Evolutionary conservation across 2,888 invertebrate species (phyloP).

Genomic region (Dryococelus australis): DNA sequence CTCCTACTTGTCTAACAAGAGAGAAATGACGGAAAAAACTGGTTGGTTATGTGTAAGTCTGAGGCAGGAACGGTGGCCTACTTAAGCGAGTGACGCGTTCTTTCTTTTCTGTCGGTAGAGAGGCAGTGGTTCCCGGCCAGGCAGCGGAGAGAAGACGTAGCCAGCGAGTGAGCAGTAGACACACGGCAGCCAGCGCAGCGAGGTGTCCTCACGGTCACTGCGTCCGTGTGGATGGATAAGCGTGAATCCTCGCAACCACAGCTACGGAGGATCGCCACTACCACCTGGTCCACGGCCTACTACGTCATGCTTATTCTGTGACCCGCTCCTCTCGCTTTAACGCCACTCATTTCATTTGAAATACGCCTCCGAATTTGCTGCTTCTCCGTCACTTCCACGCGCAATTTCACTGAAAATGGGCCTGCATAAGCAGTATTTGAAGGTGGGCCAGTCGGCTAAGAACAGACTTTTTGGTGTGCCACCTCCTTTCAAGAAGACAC

Average conservation of each 20-base stretch:
- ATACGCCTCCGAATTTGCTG: no score
- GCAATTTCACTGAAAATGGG: conserved; percentile 33
- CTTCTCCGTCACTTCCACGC: no score
- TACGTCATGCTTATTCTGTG: not conserved
- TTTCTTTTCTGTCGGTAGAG: not conserved
- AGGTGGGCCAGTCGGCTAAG: conserved; percentile 76
- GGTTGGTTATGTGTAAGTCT: conserved; percentile 3
- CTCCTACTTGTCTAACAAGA: not conserved
- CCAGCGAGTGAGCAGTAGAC: not conserved
- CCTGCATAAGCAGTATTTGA: conserved; percentile 75
- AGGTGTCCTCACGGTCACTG: not conserved
- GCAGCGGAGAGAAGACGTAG: not conserved
- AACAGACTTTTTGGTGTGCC: conserved; percentile 75
- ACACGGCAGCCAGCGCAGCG: not conserved
- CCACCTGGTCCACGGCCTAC: not conserved
- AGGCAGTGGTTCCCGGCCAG: not conserved
- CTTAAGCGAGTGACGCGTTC: conserved; percentile 2
- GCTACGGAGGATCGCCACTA: not conserved
- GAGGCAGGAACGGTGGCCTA: not conserved
- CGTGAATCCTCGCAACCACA: not conserved
- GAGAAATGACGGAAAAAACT: not conserved
- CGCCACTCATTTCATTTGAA: not conserved
- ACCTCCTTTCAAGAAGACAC: conserved; percentile 54
- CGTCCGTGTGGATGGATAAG: not conserved
- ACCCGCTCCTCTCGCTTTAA: not conserved